Evolutionary conservation across 2,797 vertebrate genomes (phyloP), one percentile per base, ranked within the genome.

Genomic region (Dromococcyx pavoninus): DNA sequence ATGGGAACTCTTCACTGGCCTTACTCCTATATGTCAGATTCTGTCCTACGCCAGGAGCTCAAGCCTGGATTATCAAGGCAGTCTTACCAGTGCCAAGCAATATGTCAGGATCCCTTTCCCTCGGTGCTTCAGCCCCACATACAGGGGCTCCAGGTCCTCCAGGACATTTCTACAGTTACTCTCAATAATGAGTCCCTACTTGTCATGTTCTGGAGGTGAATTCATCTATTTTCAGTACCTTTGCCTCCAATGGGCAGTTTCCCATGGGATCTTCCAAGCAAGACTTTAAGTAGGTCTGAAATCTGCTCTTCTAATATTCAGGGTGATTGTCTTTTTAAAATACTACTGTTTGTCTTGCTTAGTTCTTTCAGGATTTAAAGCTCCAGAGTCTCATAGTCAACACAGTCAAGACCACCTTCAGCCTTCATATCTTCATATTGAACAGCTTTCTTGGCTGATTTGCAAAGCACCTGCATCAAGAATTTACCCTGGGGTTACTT

Each of bases 81-180:
- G 17, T 27, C 28, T 48, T 35, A 41, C 2, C 12, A 37, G 17
- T 44, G 19, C 9, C 11, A 62, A 44, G 7, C 0, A 32, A 7
- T 12, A 5, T 11, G 2, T 61, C 13, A 79, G 24, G 17, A 54
- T 62, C 33, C 9, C 32, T 53, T 7, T 13, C 4, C 3, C 4
- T 53, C 50, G 32, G 14, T n/a, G 16, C 8, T 22, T 4, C 14
- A 57, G 32, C 8, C 18, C 28, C 11, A 35, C 4, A 8, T 24
- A 11, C 3, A 3, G 11, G 50, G 8, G 3, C 6, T 79, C 7
- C 18, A 19, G 16, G 2, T 19, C 3, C 2, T 11, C 19, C 18
- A 50, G 19, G 5, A 43, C 3, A 44, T 48, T 66, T 92, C 43
- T 85, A 17, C 22, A 72, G 3, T 19, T 57, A 8, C 13, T 70